phyloP scores from a whole-genome alignment of 2,888 invertebrate species.

The Serrognathus titanus region DNA sequence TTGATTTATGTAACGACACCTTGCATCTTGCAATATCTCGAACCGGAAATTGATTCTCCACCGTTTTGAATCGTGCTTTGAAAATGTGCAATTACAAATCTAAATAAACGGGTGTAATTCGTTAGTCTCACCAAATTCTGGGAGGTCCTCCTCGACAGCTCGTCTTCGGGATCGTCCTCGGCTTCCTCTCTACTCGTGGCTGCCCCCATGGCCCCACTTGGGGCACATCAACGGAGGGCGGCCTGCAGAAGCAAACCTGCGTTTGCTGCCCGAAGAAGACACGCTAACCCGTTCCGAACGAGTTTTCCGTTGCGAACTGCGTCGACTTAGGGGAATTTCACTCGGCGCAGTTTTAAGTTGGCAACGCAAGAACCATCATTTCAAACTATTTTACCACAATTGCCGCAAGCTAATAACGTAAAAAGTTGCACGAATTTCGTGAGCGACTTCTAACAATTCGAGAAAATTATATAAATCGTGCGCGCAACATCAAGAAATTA shows the following conservation, averaged over 20 bases:
- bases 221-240: constrained; percentile 54
- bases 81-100: too few species aligned
- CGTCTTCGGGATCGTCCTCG: constrained; percentile 55
- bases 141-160: constrained; percentile 53
- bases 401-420: too few species aligned
- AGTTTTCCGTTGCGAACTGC: constrained; percentile 7
- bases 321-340: not conserved
- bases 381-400: not conserved
- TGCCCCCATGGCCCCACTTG: constrained; percentile 56
- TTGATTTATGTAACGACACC: too few species aligned
- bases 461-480: too few species aligned
- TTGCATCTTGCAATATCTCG: too few species aligned
- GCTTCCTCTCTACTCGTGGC: constrained; percentile 54
- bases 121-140: constrained; percentile 52
- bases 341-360: not conserved
- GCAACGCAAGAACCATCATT: not conserved
- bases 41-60: too few species aligned
- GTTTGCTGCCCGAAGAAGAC: constrained; percentile 6
- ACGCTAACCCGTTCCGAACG: not conserved
- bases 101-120: too few species aligned
- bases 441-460: too few species aligned
- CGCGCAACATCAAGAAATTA: too few species aligned
- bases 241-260: constrained; percentile 41
- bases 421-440: too few species aligned
- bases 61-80: too few species aligned